Conservation (phyloP, 2,113 vertebrate genomes). For the Oncorhynchus clarkii region DNA sequence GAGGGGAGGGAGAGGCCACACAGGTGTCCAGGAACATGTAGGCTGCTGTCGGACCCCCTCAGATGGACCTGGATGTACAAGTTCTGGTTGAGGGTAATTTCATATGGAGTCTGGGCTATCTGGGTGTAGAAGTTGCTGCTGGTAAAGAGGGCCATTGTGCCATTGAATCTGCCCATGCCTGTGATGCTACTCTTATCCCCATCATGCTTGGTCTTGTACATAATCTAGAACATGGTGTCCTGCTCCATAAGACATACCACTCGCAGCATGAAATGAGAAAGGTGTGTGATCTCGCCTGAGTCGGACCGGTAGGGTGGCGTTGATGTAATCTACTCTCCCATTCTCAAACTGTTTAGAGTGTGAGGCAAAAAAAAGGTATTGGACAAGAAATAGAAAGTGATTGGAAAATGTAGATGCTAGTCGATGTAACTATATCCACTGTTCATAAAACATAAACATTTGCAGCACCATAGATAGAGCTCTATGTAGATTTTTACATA, state of each 20-base stretch:
- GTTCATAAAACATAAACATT: not conserved
- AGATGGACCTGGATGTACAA: conserved; percentile 76
- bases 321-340: conserved; percentile 74
- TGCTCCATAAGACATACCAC: conserved; percentile 78
- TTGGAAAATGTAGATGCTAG: not conserved
- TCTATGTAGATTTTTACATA: not conserved
- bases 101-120: conserved; percentile 68
- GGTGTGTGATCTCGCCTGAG: conserved; percentile 66
- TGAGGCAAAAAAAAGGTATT: conserved; percentile 8
- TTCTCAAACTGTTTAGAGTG: conserved; percentile 65
- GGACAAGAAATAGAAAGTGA: not conserved
- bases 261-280: conserved; percentile 64
- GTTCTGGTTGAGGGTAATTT: conserved; percentile 75
- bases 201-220: conserved; percentile 66
- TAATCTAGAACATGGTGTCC: conserved; percentile 73
- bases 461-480: not conserved
- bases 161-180: conserved; percentile 70
- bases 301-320: conserved; percentile 48
- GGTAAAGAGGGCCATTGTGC: conserved; percentile 79
- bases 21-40: conserved; percentile 79
- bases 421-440: not conserved
- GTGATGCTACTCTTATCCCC: conserved; percentile 47
- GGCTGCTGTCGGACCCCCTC: conserved; percentile 47
- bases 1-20: conserved; percentile 69
- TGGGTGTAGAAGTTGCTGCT: conserved; percentile 66